Percentiles rank a stretch among this genome's conserved stretches.
phyloP scores from a whole-genome alignment of 30 jellyfish, hydroid and myxozoan genomes.

The Turritopsis dohrnii region DNA sequence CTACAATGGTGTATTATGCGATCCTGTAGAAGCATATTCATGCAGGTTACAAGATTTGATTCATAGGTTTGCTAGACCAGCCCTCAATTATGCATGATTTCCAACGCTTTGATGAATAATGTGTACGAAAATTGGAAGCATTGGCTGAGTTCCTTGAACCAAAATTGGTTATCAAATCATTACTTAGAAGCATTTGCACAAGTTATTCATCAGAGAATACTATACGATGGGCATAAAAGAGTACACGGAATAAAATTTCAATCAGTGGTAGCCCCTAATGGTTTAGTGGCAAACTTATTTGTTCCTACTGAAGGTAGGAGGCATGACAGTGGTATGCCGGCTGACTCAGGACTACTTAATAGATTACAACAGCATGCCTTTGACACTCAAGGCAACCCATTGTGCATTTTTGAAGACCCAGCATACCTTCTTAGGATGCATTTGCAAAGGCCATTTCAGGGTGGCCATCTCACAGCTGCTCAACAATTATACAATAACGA shows the following conservation, averaged over 20 bases:
- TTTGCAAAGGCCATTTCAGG: not conserved
- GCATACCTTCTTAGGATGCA: not conserved
- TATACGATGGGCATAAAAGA: not conserved
- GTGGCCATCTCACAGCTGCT: not conserved
- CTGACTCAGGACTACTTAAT: not conserved
- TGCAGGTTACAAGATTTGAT: too few relatives aligned
- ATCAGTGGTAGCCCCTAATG: not conserved
- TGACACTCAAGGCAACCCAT: not conserved
- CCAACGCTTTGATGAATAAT: too few relatives aligned
- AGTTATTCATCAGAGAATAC: not conserved
- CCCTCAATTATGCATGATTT: too few relatives aligned
- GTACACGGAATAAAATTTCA: not conserved
- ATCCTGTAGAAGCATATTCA: too few relatives aligned
- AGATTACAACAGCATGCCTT: not conserved
- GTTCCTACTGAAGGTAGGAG: not conserved
- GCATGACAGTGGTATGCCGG: not conserved
- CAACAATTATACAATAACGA: not conserved
- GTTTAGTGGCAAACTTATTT: not conserved
- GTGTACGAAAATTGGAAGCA: too few relatives aligned
- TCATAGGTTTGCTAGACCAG: too few relatives aligned
- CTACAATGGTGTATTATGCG: too few relatives aligned
- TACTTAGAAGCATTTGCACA: too few relatives aligned
- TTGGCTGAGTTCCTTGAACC: too few relatives aligned
- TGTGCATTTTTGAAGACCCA: not conserved
- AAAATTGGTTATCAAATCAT: too few relatives aligned